These are phyloP conservation scores for Protodeltote pygarga DNA, from an alignment of 2,888 invertebrate species.

Conservation along the genomic window DNA sequence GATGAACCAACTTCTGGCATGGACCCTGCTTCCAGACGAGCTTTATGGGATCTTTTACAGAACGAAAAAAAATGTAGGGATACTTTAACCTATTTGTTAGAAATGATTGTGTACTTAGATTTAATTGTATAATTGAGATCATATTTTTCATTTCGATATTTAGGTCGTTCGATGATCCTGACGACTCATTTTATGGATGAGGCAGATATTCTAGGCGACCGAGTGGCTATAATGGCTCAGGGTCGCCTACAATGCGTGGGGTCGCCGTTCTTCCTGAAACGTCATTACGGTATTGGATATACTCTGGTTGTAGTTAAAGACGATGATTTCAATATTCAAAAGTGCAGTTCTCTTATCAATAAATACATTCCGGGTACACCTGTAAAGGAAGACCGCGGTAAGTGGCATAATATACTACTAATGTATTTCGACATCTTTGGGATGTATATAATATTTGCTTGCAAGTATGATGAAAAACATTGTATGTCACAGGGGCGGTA, in stretches of 20 bases:
- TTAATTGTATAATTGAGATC: too few species aligned
- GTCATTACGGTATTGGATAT: constrained; percentile 94
- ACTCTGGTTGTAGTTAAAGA: constrained; percentile 88
- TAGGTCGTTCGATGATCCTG: constrained; percentile 91
- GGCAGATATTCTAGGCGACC: constrained; percentile 94
- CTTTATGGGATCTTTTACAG: constrained; percentile 94
- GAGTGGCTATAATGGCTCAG: constrained; percentile 95
- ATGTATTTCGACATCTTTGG: too few species aligned
- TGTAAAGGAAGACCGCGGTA: constrained; percentile 86
- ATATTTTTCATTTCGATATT: not conserved
- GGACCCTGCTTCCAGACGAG: constrained; percentile 94
- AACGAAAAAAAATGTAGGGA: constrained; percentile 87
- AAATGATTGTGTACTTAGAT: too few species aligned
- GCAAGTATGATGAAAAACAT: too few species aligned
- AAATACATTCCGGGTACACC: constrained; percentile 89
- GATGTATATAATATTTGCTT: too few species aligned
- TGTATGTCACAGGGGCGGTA: too few species aligned
- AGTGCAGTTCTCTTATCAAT: constrained; percentile 86
- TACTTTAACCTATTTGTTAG: too few species aligned
- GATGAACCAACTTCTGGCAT: constrained; percentile 95
- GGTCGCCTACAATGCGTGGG: constrained; percentile 94
- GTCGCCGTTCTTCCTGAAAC: constrained; percentile 93
- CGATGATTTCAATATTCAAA: constrained; percentile 61
- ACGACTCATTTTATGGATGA: constrained; percentile 97
- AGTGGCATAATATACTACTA: too few species aligned